Evolutionary conservation across 2,113 vertebrate genomes (phyloP).

Genomic region (Centropus bengalensis): DNA sequence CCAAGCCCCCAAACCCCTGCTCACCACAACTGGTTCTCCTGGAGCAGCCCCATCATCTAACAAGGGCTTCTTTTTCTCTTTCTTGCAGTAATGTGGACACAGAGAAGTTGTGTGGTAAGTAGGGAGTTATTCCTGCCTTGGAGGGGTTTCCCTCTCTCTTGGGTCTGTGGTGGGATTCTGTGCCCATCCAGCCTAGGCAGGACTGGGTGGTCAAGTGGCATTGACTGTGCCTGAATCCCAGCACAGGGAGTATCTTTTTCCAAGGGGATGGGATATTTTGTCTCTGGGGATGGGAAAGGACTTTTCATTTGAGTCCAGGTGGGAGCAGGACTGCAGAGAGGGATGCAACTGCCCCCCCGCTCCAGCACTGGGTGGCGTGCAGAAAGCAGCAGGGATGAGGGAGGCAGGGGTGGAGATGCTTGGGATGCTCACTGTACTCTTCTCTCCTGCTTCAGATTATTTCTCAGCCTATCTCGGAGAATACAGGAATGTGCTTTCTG

Average conservation of each 20-base stretch:
- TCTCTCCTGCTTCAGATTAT: conserved; percentile 82
- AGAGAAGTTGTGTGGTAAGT: conserved; percentile 93
- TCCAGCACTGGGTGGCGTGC: neutral
- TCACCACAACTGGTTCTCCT: neutral
- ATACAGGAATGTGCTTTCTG: conserved; percentile 89
- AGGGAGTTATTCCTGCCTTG: neutral
- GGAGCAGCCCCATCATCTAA: neutral
- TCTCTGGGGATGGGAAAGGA: neutral
- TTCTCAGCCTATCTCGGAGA: conserved; percentile 93
- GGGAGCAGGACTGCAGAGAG: neutral
- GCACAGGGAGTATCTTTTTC: neutral
- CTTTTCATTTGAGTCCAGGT: neutral
- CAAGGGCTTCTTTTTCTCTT: neutral
- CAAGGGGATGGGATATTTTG: neutral
- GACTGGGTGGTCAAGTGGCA: neutral
- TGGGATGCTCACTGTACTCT: neutral
- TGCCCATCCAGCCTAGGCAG: neutral
- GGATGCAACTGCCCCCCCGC: accelerated
- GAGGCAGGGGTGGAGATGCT: neutral
- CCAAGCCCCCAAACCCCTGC: neutral
- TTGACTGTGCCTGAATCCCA: neutral
- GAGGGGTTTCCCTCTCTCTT: neutral
- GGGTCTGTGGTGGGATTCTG: neutral
- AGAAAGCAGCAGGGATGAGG: neutral
- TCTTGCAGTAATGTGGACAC: conserved; percentile 91